Percentiles rank a stretch among this genome's conserved stretches.
These are phyloP conservation scores for Mesembrinibis cayennensis DNA, from an alignment of 2,113 vertebrate species.

Conservation along the genomic window DNA sequence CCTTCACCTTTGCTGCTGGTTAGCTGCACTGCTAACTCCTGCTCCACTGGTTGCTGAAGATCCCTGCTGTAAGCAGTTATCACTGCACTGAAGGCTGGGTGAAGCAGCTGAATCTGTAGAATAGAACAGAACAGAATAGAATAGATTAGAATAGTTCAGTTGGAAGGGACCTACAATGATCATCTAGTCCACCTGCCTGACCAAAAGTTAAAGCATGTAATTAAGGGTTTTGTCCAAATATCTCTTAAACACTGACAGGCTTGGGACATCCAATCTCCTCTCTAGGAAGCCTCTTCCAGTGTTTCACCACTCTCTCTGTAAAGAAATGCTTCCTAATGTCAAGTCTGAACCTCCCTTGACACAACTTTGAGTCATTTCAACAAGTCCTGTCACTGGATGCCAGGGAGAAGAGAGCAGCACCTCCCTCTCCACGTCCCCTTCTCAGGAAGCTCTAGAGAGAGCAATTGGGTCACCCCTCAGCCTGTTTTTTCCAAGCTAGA, in stretches of 20 bases:
- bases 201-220: background rate
- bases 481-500: background rate
- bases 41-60: background rate
- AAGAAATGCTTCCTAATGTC: background rate
- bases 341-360: background rate
- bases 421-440: background rate
- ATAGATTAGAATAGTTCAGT: background rate
- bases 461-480: background rate
- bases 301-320: background rate
- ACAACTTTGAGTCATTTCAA: background rate
- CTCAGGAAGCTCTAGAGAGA: background rate
- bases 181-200: background rate
- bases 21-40: background rate
- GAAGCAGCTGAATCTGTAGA: background rate
- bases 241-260: background rate
- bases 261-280: background rate
- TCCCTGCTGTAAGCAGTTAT: background rate
- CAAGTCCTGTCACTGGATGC: rapidly evolving
- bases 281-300: background rate
- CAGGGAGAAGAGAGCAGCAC: background rate
- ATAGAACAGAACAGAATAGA: background rate
- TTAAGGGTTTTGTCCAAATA: background rate
- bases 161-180: background rate
- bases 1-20: background rate
- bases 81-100: background rate